phyloP scores from a whole-genome alignment of 2,797 vertebrate genomes.

The Botia almorhae region DNA sequence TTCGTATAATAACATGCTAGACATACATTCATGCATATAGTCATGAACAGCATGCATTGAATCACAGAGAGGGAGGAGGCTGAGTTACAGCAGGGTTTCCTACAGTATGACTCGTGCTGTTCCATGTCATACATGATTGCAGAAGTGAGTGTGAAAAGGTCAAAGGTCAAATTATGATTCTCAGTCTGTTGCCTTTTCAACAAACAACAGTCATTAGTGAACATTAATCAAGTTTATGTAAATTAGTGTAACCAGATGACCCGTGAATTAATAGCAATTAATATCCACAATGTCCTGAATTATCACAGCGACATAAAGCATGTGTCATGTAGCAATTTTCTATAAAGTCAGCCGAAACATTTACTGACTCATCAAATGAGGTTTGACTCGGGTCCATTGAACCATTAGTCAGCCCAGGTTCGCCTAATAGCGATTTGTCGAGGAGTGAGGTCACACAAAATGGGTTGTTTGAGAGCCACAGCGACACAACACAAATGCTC shows the following conservation, averaged over 20 bases:
- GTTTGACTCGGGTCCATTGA: slow-evolving; percentile 10
- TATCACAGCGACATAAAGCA: neutral
- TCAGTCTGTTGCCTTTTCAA: neutral
- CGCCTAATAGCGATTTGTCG: slow-evolving; percentile 11
- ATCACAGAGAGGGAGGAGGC: neutral
- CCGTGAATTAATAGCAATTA: neutral
- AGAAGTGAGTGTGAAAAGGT: slow-evolving; percentile 19
- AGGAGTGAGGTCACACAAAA: slow-evolving; percentile 21
- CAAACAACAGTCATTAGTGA: neutral
- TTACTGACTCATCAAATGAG: slow-evolving; percentile 24
- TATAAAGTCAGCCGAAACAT: slow-evolving; percentile 3
- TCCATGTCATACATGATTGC: slow-evolving; percentile 35
- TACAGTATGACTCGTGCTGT: slow-evolving; percentile 16
- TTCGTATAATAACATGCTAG: neutral
- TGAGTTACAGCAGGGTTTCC: neutral
- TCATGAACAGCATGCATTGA: slow-evolving; percentile 3
- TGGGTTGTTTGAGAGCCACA: slow-evolving; percentile 9
- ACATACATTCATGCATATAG: neutral
- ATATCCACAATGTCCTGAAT: neutral
- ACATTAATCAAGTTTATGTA: neutral
- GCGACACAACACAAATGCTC: slow-evolving; percentile 2
- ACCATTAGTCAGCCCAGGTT: slow-evolving; percentile 11
- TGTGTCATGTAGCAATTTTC: neutral
- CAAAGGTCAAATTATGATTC: slow-evolving; percentile 25
- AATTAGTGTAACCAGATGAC: neutral